Percentiles rank a stretch among this genome's conserved stretches.
phyloP scores from a whole-genome alignment of 2,888 invertebrate species.

The Tineola bisselliella region DNA sequence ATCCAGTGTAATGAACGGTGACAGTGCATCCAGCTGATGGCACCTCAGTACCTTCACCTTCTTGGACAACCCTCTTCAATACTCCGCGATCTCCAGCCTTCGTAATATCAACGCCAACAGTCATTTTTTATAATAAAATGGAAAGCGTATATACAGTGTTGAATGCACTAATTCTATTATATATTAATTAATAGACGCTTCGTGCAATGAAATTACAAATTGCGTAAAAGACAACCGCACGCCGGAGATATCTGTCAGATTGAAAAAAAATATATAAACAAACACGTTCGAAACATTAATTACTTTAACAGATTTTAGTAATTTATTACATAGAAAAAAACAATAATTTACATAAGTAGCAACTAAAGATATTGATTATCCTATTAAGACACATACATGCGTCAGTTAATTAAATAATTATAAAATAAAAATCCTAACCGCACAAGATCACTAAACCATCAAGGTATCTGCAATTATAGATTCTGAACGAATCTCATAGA shows the following conservation, averaged over 20 bases:
- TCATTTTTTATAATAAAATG: conserved; percentile 28
- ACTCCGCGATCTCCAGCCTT: conserved; percentile 75
- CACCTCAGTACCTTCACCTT: conserved; percentile 78
- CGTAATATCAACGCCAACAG: conserved; percentile 54
- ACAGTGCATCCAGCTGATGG: conserved; percentile 76
- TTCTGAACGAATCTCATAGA: too few relatives aligned
- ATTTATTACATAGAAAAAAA: too few relatives aligned
- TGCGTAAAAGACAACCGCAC: background rate
- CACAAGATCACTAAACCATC: too few relatives aligned
- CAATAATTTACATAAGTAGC: too few relatives aligned
- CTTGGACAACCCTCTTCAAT: conserved; percentile 77
- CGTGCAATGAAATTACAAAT: background rate
- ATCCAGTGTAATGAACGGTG: conserved; percentile 90
- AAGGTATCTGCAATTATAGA: too few relatives aligned
- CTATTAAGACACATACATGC: too few relatives aligned
- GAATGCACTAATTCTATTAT: conserved; percentile 10
- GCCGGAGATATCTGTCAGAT: background rate
- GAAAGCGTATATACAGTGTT: background rate
- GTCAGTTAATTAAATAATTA: too few relatives aligned
- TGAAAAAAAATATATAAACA: too few relatives aligned
- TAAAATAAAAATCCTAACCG: too few relatives aligned
- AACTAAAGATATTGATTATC: too few relatives aligned
- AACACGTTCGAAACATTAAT: too few relatives aligned
- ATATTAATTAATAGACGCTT: conserved; percentile 15
- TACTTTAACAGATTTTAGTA: too few relatives aligned